Conservation (phyloP, 2,113 vertebrate species). For the Acrocephalus arundinaceus region DNA sequence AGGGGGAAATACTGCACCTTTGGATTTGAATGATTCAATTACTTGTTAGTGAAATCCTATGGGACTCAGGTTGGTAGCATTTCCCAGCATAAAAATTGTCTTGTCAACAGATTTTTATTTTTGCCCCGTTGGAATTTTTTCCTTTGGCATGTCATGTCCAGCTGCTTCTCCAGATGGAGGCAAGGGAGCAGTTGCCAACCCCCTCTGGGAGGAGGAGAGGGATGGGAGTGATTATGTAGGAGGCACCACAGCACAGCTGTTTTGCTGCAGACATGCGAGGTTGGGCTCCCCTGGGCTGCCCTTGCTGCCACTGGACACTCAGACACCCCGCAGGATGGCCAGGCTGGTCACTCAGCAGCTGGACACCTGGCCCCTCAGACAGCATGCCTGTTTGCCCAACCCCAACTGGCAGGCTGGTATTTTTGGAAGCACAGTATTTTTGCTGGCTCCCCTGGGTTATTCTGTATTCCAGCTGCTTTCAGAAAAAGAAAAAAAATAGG, state of each 20-base stretch:
- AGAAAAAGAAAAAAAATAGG: background rate
- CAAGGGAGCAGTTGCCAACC: background rate
- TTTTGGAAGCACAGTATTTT: background rate
- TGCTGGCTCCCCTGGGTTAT: background rate
- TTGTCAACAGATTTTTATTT: background rate
- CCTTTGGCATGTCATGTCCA: background rate
- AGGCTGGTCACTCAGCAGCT: background rate
- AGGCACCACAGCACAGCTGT: background rate
- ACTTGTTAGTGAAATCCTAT: background rate
- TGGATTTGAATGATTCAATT: background rate
- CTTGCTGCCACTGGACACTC: background rate
- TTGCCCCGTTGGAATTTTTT: background rate
- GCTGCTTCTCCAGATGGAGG: conserved; percentile 20
- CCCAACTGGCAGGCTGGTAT: background rate
- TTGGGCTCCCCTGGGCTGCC: background rate
- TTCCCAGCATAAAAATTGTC: background rate
- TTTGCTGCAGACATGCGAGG: background rate
- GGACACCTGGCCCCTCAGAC: background rate
- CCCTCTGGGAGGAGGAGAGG: background rate
- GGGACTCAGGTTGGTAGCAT: background rate
- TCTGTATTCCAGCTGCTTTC: background rate
- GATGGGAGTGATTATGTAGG: background rate
- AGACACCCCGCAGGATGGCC: background rate
- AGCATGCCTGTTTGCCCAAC: background rate
- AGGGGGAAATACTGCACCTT: background rate